A percentile compares a stretch with the other conserved stretches of the same genome.
Evolutionary conservation across 2,797 vertebrate genomes (phyloP).

Genomic region (Paguma larvata): DNA sequence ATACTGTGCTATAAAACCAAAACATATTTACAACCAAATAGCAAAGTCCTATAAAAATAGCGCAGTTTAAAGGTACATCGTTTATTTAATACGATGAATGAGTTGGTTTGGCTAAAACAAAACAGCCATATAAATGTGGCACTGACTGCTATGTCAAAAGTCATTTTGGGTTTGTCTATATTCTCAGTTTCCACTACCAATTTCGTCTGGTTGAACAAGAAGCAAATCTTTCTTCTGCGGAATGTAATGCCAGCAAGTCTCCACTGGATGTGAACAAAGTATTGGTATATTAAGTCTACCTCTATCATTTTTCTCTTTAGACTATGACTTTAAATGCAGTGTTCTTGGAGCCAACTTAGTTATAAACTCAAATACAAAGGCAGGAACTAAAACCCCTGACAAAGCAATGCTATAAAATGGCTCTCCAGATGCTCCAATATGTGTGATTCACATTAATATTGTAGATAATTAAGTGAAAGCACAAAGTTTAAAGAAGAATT

Average conservation of each 20-base stretch:
- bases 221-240: neutral
- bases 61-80: neutral
- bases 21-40: neutral
- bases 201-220: neutral
- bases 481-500: neutral
- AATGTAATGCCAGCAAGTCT: neutral
- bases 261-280: neutral
- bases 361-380: neutral
- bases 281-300: neutral
- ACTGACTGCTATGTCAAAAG: neutral
- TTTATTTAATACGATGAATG: slow-evolving; percentile 27
- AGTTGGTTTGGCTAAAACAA: neutral
- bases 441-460: neutral
- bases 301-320: neutral
- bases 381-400: neutral
- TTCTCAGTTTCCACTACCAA: neutral
- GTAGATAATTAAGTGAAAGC: neutral
- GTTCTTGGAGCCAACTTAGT: neutral
- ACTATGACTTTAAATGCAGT: neutral
- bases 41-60: neutral
- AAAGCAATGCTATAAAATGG: neutral
- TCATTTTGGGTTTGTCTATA: neutral
- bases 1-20: neutral
- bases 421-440: neutral
- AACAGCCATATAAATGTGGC: neutral